Base-by-base conservation (phyloP, 2,797 vertebrate species). In the Buceros bicornis region DNA sequence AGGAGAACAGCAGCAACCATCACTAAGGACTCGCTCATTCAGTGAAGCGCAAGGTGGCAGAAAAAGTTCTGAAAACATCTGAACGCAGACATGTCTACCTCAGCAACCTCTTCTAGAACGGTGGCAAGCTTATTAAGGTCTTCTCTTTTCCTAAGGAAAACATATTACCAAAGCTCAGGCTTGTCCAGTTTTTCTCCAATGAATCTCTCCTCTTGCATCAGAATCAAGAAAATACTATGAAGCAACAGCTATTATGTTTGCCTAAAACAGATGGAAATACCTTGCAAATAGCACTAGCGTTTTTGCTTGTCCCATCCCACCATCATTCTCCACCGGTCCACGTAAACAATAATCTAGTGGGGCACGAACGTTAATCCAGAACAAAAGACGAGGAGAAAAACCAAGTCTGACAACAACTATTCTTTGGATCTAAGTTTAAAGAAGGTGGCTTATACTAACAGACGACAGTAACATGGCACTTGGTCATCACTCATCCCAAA, bases 211-310 rank as follows among this genome's bases (percentile, higher is more conserved):
- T 37, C 17, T 4, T 3, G 5, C 8, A 11, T 53, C 45, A 35
- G 17, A 11, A n/a, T 26, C 5, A 56, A 19, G 12, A 11, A 33
- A 42, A 33, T 21, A 8, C 7, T 1, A 3, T 0, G 42, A 48
- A 61, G 21, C 18, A 14, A 14, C 0, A 1, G 19, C 47, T 16
- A 3, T 17, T 17, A 4, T 2, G 6, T 18, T 26, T 9, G 13
- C 16, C 54, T 37, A 26, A 10, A 18, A 3, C 0, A 28, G 24
- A 13, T 12, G 20, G 7, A 40, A 60, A 10, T 2, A 29, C 21
- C 29, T 7, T 0, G 15, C 21, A 17, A 31, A 20, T 0, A 20
- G 14, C 2, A 2, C 31, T 31, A 28, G 12, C 1, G 1, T 14
- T 72, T 48, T 62, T 62, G n/a, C 33, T 77, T 14, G 29, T 3